phyloP scores from a whole-genome alignment of 2,888 invertebrate genomes.

The Phaedon cochleariae region DNA sequence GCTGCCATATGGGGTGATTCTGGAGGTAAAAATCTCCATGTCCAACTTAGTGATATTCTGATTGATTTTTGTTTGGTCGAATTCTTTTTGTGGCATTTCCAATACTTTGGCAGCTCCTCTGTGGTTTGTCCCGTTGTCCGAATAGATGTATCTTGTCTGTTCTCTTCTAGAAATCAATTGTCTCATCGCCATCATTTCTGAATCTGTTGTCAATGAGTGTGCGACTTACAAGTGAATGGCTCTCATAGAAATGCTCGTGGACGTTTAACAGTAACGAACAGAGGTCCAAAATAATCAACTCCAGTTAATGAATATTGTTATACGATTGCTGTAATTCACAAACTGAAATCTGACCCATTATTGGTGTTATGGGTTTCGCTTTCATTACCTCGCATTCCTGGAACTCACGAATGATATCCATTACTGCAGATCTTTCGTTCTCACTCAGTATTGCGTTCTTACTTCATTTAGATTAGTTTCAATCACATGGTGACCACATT shows the following conservation, averaged over 20 bases:
- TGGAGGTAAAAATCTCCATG: neutral
- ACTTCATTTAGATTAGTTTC: too few relatives aligned
- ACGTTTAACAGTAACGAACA: neutral
- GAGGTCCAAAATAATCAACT: too few relatives aligned
- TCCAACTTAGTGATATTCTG: neutral
- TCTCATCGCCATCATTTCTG: neutral
- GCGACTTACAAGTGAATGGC: neutral
- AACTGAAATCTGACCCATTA: too few relatives aligned
- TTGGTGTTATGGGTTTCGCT: too few relatives aligned
- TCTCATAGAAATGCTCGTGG: neutral
- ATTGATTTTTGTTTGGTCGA: neutral
- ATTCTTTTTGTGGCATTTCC: neutral
- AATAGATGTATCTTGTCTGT: neutral
- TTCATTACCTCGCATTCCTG: too few relatives aligned
- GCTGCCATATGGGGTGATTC: neutral
- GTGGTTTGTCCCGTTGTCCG: neutral
- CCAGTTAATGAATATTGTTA: too few relatives aligned
- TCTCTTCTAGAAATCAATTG: neutral
- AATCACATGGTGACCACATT: too few relatives aligned
- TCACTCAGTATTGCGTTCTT: too few relatives aligned
- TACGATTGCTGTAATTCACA: too few relatives aligned
- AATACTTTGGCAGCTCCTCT: neutral
- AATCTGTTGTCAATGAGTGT: neutral
- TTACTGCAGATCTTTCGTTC: too few relatives aligned
- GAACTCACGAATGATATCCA: too few relatives aligned